Evolutionary conservation across 2,797 vertebrate species (phyloP).

Genomic region (Crocidura indochinensis): DNA sequence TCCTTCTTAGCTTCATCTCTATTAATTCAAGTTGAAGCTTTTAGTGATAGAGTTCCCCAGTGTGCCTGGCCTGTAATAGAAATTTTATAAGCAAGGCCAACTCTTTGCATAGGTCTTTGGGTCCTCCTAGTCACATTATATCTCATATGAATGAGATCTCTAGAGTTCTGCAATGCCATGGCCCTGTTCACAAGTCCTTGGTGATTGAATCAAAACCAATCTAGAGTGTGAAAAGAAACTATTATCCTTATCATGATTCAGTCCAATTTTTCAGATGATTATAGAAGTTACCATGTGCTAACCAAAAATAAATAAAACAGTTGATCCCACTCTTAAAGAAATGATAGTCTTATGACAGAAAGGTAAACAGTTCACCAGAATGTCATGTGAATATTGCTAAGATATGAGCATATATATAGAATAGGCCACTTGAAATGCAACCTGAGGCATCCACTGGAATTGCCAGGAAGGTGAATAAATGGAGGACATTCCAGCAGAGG

Average conservation of each 20-base stretch:
- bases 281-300: background rate
- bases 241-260: background rate
- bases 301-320: constrained; percentile 23
- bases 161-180: background rate
- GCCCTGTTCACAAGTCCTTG: background rate
- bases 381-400: constrained; percentile 23
- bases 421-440: background rate
- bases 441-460: background rate
- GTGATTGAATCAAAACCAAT: background rate
- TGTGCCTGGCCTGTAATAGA: background rate
- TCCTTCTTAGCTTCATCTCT: background rate
- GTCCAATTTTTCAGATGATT: background rate
- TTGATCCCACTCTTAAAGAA: constrained; percentile 12
- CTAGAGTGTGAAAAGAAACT: constrained; percentile 47
- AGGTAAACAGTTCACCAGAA: background rate
- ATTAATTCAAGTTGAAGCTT: background rate
- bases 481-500: background rate
- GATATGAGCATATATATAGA: background rate
- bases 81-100: background rate
- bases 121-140: background rate
- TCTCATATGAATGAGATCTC: background rate
- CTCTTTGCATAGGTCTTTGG: background rate
- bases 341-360: background rate
- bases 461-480: background rate
- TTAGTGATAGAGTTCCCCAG: background rate